Base-by-base conservation (phyloP, 2,888 invertebrate genomes). In the Pogonocherus hispidulus region DNA sequence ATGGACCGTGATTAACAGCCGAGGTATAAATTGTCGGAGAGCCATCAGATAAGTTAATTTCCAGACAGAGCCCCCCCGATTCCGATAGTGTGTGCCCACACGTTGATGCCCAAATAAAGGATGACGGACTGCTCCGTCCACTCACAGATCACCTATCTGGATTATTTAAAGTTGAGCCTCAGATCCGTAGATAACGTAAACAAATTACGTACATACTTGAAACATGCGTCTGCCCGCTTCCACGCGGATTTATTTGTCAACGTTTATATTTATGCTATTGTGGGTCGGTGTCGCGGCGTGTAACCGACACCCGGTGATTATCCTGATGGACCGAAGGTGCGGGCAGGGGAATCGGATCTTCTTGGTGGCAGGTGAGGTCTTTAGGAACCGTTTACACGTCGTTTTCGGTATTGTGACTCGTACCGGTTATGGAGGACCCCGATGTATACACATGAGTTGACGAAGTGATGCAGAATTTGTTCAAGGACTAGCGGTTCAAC, bases 1-100 rank as follows among this genome's bases (percentile, higher is more conserved):
- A 57, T 46, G 46, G 23, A 67, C 63, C 71, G 47, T 64, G 57
- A 65, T 65, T 65, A 65, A 65, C 37, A 66, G 55, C 76, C 74
- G 69, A 79, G 76, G 80, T 70, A 79, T 79, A 79, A 79, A 79
- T 79, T 79, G 76, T 74, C 76, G 73, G 74, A 77, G 72, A 78
- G 73, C 71, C 78, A 79, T 79, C 79, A 79, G 79, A 79, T 79
- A 79, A 79, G 78, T 79, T 79, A 78, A 79, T 79, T 79, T 77
- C 75, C 73, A 75, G 78, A 77, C 75, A n/a, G 74, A 76, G 71
- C 52, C n/a, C 19, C 56, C 41, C 22, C 70, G 32, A 41, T 55
- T 54, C 54, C 56, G 67, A 62, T 56, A 70, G 51, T 51, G 65
- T 49, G 67, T 41, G 41, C 41, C 41, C 71, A 72, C 70, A 76